These are phyloP conservation scores for Glaucidium brasilianum DNA, from an alignment of 2,113 vertebrate species.

Conservation along the genomic window DNA sequence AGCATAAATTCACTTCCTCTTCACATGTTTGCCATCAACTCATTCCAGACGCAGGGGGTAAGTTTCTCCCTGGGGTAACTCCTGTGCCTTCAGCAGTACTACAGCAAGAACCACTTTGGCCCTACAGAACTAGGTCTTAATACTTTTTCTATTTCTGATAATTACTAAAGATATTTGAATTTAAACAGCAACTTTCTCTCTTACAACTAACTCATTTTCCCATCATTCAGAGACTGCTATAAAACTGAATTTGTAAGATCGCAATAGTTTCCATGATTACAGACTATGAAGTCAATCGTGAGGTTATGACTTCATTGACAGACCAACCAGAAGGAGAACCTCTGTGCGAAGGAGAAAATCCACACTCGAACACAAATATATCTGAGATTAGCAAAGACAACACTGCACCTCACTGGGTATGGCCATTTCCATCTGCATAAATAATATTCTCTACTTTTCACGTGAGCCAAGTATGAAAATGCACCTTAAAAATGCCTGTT, in stretches of 20 bases:
- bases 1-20: constrained; percentile 56
- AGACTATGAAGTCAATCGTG: not conserved
- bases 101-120: not conserved
- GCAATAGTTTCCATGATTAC: not conserved
- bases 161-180: constrained; percentile 9
- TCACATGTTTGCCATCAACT: constrained; percentile 55
- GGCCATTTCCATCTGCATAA: not conserved
- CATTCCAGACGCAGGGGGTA: constrained; percentile 30
- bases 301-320: constrained; percentile 4
- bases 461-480: not conserved
- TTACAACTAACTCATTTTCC: constrained; percentile 10
- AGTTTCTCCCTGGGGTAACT: constrained; percentile 1
- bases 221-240: not conserved
- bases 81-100: constrained; percentile 12
- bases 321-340: not conserved
- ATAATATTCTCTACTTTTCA: not conserved
- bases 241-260: not conserved
- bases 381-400: constrained; percentile 41
- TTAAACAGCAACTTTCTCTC: constrained; percentile 31
- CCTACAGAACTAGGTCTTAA: not conserved
- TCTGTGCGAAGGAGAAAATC: not conserved
- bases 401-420: not conserved
- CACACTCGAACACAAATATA: not conserved
- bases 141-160: constrained; percentile 22
- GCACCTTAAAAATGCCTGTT: not conserved